phyloP scores from a whole-genome alignment of 2,888 invertebrate genomes.

The Digitonthophagus gazella region DNA sequence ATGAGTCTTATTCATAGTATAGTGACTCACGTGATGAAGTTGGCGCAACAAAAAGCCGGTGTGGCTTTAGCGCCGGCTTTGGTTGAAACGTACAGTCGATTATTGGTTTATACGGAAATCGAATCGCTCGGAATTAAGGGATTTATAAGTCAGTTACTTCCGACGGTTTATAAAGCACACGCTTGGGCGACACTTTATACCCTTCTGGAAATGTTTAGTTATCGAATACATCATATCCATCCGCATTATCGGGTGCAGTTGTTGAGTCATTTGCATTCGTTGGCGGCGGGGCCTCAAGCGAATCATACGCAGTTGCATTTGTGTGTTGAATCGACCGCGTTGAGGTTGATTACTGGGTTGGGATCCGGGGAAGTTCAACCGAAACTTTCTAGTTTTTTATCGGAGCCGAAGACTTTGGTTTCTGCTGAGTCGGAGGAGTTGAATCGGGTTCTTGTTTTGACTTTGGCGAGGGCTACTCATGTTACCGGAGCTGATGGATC shows the following conservation, averaged over 20 bases:
- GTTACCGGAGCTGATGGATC: conserved; percentile 83
- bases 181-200: conserved; percentile 97
- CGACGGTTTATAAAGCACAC: conserved; percentile 87
- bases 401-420: conserved; percentile 86
- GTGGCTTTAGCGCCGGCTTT: conserved; percentile 86
- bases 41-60: conserved; percentile 82
- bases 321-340: conserved; percentile 58
- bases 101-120: conserved; percentile 94
- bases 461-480: conserved; percentile 90
- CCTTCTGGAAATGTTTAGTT: conserved; percentile 93
- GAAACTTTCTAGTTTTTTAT: conserved; percentile 86
- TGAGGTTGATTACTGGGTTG: conserved; percentile 47
- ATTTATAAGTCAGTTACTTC: conserved; percentile 89
- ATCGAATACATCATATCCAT: conserved; percentile 93
- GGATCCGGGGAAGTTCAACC: conserved; percentile 81
- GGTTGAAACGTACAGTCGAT: conserved; percentile 90
- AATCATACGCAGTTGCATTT: conserved; percentile 93
- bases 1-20: conserved; percentile 75
- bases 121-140: conserved; percentile 96
- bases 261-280: conserved; percentile 85
- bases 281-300: conserved; percentile 89
- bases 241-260: conserved; percentile 95
- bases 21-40: conserved; percentile 85
- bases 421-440: conserved; percentile 94
- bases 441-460: conserved; percentile 89